Conservation (phyloP, 2,113 vertebrate genomes). For the Onychostruthus taczanowskii region DNA sequence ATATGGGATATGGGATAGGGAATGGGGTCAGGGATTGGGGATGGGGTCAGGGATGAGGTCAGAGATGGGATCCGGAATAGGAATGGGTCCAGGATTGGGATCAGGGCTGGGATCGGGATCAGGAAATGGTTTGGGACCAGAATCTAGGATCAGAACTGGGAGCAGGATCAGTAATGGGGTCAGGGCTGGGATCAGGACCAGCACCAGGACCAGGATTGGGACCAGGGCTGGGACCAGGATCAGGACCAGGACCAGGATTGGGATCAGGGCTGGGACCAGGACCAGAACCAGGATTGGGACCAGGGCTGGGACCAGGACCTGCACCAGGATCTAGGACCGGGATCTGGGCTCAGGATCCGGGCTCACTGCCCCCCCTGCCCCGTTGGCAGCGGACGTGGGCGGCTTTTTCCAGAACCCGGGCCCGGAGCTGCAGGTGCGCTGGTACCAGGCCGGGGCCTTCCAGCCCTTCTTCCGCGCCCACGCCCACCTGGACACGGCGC, state of each 20-base stretch:
- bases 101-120: too few relatives aligned
- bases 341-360: neutral
- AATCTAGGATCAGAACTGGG: neutral
- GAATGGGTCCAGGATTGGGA: neutral
- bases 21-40: neutral
- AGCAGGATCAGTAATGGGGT: too few relatives aligned
- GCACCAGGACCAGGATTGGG: rapidly evolving
- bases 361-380: rapidly evolving
- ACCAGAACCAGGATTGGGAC: too few relatives aligned
- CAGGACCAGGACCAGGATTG: rapidly evolving
- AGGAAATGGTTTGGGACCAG: too few relatives aligned
- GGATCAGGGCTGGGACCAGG: rapidly evolving
- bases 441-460: slow-evolving; percentile 35
- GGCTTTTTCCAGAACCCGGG: neutral
- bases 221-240: neutral
- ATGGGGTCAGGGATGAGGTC: neutral
- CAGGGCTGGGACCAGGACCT: neutral
- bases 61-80: too few relatives aligned
- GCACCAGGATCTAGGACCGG: neutral
- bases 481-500: slow-evolving; percentile 89
- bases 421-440: neutral
- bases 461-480: slow-evolving; percentile 91
- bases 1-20: too few relatives aligned
- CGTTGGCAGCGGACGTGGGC: neutral
- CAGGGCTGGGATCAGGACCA: rapidly evolving